Percentiles rank a stretch among this genome's conserved stretches.
Evolutionary conservation across 2,888 invertebrate species (phyloP).

Genomic region (Drosophila parthenogenetica): DNA sequence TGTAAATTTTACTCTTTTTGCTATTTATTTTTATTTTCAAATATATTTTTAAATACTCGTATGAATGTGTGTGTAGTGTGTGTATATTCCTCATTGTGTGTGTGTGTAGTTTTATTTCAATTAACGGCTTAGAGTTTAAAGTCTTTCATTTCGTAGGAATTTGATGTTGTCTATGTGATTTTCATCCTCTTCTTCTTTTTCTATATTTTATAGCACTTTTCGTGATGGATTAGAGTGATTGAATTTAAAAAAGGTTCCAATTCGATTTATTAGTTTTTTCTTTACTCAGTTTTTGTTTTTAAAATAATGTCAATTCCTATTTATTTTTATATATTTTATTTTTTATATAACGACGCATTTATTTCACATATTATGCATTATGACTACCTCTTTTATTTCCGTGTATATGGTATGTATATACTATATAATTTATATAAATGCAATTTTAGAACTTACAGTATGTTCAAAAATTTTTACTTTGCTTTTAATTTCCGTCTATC

Average conservation of each 20-base stretch:
- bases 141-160: slow-evolving; percentile 85
- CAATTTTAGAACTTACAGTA: slow-evolving; percentile 81
- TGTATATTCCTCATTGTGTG: slow-evolving; percentile 27
- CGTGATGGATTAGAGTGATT: slow-evolving; percentile 61
- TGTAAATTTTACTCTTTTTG: slow-evolving; percentile 62
- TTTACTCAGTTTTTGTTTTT: slow-evolving; percentile 25
- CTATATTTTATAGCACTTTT: slow-evolving; percentile 63
- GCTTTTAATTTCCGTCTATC: slow-evolving; percentile 34
- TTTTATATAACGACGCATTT: slow-evolving; percentile 62
- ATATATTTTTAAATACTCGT: slow-evolving; percentile 26
- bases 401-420: slow-evolving; percentile 43
- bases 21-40: not conserved
- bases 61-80: slow-evolving; percentile 34
- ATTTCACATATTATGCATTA: slow-evolving; percentile 36
- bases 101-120: slow-evolving; percentile 64
- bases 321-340: slow-evolving; percentile 13
- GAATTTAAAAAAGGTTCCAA: slow-evolving; percentile 58
- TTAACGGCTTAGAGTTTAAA: slow-evolving; percentile 80
- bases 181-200: slow-evolving; percentile 33
- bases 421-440: slow-evolving; percentile 71
- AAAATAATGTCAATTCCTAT: slow-evolving; percentile 77
- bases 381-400: slow-evolving; percentile 27
- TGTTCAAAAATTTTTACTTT: slow-evolving; percentile 73
- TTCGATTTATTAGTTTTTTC: slow-evolving; percentile 47
- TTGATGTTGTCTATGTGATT: slow-evolving; percentile 74